These are phyloP conservation scores for Napeogenes sylphis DNA, from an alignment of 2,888 invertebrate genomes.

Conservation along the genomic window DNA sequence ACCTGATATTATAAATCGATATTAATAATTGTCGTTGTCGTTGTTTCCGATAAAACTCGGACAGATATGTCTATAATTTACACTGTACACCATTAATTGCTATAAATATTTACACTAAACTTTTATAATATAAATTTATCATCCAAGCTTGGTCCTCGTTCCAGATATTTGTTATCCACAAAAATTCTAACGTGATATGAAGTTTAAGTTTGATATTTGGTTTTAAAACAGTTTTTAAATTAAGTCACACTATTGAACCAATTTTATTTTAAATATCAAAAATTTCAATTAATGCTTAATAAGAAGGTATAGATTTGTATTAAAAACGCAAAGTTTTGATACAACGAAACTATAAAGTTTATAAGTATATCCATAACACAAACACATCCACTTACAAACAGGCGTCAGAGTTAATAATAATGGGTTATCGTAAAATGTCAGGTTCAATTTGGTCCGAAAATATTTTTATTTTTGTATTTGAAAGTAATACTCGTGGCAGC, in stretches of 20 bases:
- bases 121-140: slow-evolving; percentile 32
- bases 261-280: slow-evolving; percentile 40
- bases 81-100: slow-evolving; percentile 47
- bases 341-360: slow-evolving; percentile 43
- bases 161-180: slow-evolving; percentile 13
- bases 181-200: slow-evolving; percentile 34
- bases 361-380: slow-evolving; percentile 44
- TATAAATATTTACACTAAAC: slow-evolving; percentile 32
- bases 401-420: slow-evolving; percentile 29
- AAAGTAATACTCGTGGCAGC: slow-evolving; percentile 13
- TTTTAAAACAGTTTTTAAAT: slow-evolving; percentile 31
- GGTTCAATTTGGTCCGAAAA: slow-evolving; percentile 11
- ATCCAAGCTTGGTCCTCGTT: slow-evolving; percentile 52
- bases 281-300: slow-evolving; percentile 31
- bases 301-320: slow-evolving; percentile 15
- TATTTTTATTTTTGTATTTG: slow-evolving; percentile 13
- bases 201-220: slow-evolving; percentile 50
- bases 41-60: slow-evolving; percentile 20
- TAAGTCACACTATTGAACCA: slow-evolving; percentile 71
- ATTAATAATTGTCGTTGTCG: slow-evolving; percentile 27
- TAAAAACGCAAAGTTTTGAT: slow-evolving; percentile 32
- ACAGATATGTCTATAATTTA: slow-evolving; percentile 38
- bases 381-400: slow-evolving; percentile 47
- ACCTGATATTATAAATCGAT: slow-evolving; percentile 26
- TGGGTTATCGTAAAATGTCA: slow-evolving; percentile 19